Evolutionary conservation across 53 echinoderm and acorn worm species (phyloP).

Genomic region (Hippasteria phrygiana): DNA sequence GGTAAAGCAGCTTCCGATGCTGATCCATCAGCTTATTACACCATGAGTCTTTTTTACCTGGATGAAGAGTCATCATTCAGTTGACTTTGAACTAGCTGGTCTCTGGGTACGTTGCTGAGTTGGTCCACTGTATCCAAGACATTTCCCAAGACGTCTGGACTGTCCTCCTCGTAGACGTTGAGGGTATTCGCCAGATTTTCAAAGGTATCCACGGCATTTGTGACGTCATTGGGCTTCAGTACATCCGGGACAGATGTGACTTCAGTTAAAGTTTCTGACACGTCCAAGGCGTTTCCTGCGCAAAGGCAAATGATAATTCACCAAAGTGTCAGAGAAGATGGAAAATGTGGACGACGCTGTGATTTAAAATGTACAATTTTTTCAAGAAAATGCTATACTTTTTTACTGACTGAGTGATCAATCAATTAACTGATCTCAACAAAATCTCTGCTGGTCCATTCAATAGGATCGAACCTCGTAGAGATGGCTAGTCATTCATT

Average conservation of each 20-base stretch:
- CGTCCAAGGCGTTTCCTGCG: conserved; percentile 68
- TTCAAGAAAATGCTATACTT: too few relatives aligned
- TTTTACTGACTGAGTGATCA: too few relatives aligned
- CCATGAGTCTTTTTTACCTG: conserved; percentile 48
- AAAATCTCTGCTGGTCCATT: too few relatives aligned
- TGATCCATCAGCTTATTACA: background rate
- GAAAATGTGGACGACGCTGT: background rate
- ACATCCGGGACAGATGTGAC: conserved; percentile 67
- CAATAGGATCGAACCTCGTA: too few relatives aligned
- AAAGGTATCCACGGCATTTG: conserved; percentile 63
- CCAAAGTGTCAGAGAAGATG: background rate
- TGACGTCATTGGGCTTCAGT: conserved; percentile 67
- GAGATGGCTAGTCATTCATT: too few relatives aligned
- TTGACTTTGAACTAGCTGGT: conserved; percentile 65
- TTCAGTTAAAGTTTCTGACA: conserved; percentile 63
- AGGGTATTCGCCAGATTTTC: conserved; percentile 67
- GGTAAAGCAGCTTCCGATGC: too few relatives aligned
- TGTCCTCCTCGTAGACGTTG: conserved; percentile 33
- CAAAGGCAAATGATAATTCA: background rate
- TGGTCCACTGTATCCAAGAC: conserved; percentile 55
- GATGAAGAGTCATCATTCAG: conserved; percentile 53
- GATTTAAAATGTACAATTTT: background rate
- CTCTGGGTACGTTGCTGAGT: conserved; percentile 41
- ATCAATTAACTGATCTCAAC: too few relatives aligned
- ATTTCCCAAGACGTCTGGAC: conserved; percentile 58